A percentile compares a stretch with the other conserved stretches of the same genome.
Evolutionary conservation across 2,797 vertebrate species (phyloP).

Genomic region (Poeciliopsis paucimaculata): DNA sequence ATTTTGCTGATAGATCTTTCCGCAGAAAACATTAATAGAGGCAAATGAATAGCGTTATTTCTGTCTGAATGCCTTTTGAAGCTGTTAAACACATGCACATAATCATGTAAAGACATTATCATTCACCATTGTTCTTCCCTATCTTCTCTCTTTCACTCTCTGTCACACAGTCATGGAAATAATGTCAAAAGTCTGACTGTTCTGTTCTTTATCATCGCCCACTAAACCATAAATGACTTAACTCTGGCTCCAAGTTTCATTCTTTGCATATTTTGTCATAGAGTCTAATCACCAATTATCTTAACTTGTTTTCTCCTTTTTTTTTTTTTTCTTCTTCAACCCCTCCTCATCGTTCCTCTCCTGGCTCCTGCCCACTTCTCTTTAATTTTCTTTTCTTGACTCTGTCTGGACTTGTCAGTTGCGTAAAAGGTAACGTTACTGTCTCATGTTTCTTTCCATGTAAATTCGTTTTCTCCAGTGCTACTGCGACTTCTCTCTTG

Average conservation of each 20-base stretch:
- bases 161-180: conserved; percentile 36
- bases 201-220: conserved; percentile 28
- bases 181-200: conserved; percentile 11
- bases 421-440: conserved; percentile 83
- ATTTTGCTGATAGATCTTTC: conserved; percentile 16
- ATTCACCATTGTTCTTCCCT: conserved; percentile 35
- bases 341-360: conserved; percentile 59
- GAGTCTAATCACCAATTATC: conserved; percentile 58
- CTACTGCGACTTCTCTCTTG: conserved; percentile 37
- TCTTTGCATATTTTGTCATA: conserved; percentile 52
- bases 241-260: conserved; percentile 36
- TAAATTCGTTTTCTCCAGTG: conserved; percentile 34
- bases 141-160: conserved; percentile 36
- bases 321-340: conserved; percentile 47
- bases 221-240: conserved; percentile 36
- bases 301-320: conserved; percentile 70
- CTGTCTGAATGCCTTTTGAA: conserved; percentile 15
- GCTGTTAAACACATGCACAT: conserved; percentile 16
- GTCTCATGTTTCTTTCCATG: conserved; percentile 57
- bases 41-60: conserved; percentile 30
- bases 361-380: conserved; percentile 63
- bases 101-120: conserved; percentile 26
- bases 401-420: conserved; percentile 86
- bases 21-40: conserved; percentile 9
- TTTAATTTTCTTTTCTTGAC: conserved; percentile 61